These are phyloP conservation scores for Nycticryphes semicollaris DNA, from an alignment of 2,113 vertebrate genomes.

Conservation along the genomic window DNA sequence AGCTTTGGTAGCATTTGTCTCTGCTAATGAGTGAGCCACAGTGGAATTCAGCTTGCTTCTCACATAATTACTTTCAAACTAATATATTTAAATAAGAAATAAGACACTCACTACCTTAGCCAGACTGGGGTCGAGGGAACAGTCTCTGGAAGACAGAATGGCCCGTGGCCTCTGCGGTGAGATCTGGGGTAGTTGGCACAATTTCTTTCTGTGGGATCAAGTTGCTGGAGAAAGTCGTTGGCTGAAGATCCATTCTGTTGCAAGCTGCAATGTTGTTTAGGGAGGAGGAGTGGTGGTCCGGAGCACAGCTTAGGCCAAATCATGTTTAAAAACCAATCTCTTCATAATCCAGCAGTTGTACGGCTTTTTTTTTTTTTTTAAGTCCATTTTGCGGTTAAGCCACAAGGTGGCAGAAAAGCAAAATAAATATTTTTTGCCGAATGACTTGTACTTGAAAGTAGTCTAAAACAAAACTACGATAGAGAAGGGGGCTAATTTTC, in stretches of 20 bases:
- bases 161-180: rapidly evolving
- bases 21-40: background rate
- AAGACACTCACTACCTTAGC: background rate
- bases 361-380: background rate
- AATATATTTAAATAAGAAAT: background rate
- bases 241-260: background rate
- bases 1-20: background rate
- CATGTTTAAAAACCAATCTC: background rate
- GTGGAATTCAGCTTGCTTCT: background rate
- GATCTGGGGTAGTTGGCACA: background rate
- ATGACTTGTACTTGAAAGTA: background rate
- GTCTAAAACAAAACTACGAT: background rate
- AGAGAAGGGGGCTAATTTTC: background rate
- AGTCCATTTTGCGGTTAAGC: background rate
- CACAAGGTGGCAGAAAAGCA: constrained; percentile 62
- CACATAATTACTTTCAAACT: background rate
- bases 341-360: background rate
- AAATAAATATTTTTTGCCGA: constrained; percentile 8
- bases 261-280: background rate
- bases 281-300: background rate
- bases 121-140: background rate
- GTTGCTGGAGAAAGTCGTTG: background rate
- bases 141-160: background rate
- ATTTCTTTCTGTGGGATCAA: background rate
- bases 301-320: background rate